Base-by-base conservation (phyloP, 2,113 vertebrate species). In the Ictidomys tridecemlineatus region DNA sequence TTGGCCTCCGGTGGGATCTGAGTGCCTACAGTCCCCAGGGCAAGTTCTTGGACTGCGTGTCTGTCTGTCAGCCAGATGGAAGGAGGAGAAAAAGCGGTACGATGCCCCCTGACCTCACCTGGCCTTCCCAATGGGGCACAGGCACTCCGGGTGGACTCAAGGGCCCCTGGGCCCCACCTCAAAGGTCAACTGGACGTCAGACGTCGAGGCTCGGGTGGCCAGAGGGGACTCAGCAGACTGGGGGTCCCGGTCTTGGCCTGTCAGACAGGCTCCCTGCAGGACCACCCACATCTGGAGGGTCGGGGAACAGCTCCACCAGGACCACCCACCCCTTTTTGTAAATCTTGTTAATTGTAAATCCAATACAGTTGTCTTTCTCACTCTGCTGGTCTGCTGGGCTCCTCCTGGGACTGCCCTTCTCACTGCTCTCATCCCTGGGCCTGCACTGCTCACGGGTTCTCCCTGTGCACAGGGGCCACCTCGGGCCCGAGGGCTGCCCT, bases 321-420 rank as follows among this genome's bases (percentile, higher is more conserved):
- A 58, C 82, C n/a, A 34, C 77, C 74, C 56, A 5, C 4, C 63
- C 95, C 88, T 94, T 97, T 98, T 98, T 99, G 99, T 99, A 98
- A 99, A 98, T 98, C 98, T 96, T 98, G 98, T 98, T 98, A 85
- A 98, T 98, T 98, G 98, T 99, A 98, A 98, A 98, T 98, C 98
- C 98, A 99, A 98, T 99, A 98, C 96, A 99, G n/a, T 77, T 86
- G 94, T 98, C 93, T 96, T 99, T 99, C 98, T 98, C 98, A 98
- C 86, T 97, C 96, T 96, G 78, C 42, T 93, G 93, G 51, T n/a
- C 1, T 93, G 9, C 92, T 94, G 80, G 39, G 39, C 90, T 74
- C 48, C 45, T 96, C 73, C 10, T 14, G 45, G 53, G 72, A 39
- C 87, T 24, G 70, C 34, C 0, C 2, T 1, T 2, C 61, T 20